These are phyloP conservation scores for Ciconia maguari DNA, from an alignment of 2,113 vertebrate species.

Conservation along the genomic window DNA sequence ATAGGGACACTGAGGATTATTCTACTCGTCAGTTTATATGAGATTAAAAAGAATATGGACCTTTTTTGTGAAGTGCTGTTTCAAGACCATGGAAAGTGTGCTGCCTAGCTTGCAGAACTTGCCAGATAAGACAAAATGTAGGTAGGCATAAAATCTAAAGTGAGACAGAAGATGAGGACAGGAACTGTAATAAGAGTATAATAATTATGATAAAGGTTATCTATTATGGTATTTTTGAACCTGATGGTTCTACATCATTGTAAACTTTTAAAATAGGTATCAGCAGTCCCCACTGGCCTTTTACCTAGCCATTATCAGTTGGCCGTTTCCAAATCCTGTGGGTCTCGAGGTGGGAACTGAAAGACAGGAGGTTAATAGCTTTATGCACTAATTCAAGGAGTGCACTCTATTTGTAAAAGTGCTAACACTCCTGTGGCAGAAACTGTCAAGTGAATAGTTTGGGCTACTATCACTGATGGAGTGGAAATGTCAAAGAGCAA, in stretches of 20 bases:
- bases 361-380: neutral
- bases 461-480: neutral
- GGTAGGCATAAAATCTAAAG: neutral
- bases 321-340: neutral
- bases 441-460: slow-evolving; percentile 30
- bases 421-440: neutral
- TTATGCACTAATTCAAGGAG: slow-evolving; percentile 25
- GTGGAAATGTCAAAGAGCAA: slow-evolving; percentile 43
- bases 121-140: neutral
- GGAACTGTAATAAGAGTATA: neutral
- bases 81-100: neutral
- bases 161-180: neutral
- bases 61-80: neutral
- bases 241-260: neutral
- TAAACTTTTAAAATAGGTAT: neutral
- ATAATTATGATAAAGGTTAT: neutral
- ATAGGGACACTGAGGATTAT: neutral
- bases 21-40: neutral
- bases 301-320: neutral
- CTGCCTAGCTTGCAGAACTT: neutral
- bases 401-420: neutral
- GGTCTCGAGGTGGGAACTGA: neutral
- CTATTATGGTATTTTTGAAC: neutral
- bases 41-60: neutral
- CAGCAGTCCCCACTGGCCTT: neutral